These are phyloP conservation scores for Polypedilum pembai DNA, from an alignment of 1,140 invertebrate genomes.

Conservation along the genomic window DNA sequence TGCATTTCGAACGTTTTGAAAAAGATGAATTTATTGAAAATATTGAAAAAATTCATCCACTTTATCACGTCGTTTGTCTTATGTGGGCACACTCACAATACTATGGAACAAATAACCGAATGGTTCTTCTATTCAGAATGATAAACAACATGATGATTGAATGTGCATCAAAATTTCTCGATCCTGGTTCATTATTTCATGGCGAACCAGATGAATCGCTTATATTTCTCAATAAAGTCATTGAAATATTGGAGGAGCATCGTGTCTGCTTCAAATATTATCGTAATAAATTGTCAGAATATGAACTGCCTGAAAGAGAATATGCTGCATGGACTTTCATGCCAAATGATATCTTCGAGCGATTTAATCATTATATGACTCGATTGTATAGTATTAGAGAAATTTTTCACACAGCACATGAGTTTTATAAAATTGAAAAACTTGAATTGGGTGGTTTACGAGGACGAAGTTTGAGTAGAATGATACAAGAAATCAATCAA, in stretches of 20 bases:
- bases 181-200: slow-evolving; percentile 56
- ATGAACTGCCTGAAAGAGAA: slow-evolving; percentile 37
- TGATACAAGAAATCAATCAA: slow-evolving; percentile 49
- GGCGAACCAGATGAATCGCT: slow-evolving; percentile 54
- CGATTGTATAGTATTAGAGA: slow-evolving; percentile 48
- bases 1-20: slow-evolving; percentile 62
- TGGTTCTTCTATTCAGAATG: slow-evolving; percentile 60
- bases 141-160: slow-evolving; percentile 65
- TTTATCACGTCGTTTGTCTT: slow-evolving; percentile 68
- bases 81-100: slow-evolving; percentile 78
- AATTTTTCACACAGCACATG: slow-evolving; percentile 59
- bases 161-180: slow-evolving; percentile 44
- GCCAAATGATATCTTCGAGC: slow-evolving; percentile 54
- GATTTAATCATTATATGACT: slow-evolving; percentile 54
- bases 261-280: slow-evolving; percentile 49
- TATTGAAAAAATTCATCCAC: slow-evolving; percentile 52
- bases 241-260: slow-evolving; percentile 44
- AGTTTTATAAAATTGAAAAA: slow-evolving; percentile 75
- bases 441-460: slow-evolving; percentile 67
- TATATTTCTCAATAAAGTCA: slow-evolving; percentile 41
- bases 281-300: slow-evolving; percentile 46
- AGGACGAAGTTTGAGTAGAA: slow-evolving; percentile 52
- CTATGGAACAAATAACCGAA: slow-evolving; percentile 65
- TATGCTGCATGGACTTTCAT: slow-evolving; percentile 60
- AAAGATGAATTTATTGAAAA: slow-evolving; percentile 59